Evolutionary conservation across 1,140 invertebrate genomes (phyloP).

Genomic region (Andrena cerasifolii): DNA sequence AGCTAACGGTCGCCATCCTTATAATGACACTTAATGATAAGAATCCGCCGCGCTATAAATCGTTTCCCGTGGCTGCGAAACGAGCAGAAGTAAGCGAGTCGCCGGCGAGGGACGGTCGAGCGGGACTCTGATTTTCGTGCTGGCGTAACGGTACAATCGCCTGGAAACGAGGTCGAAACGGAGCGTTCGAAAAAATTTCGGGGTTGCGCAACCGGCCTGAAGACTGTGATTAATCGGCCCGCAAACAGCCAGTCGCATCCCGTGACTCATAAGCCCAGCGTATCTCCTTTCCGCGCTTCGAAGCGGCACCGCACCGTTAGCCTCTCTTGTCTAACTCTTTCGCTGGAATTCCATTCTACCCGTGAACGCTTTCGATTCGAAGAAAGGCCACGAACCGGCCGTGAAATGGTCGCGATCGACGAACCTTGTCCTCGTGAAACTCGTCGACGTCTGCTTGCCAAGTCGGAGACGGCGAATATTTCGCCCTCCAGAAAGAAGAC

Average conservation of each 20-base stretch:
- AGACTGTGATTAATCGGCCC: slow-evolving; percentile 30
- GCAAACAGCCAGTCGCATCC: slow-evolving; percentile 1
- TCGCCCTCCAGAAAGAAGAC: too few species aligned
- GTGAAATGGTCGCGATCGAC: too few species aligned
- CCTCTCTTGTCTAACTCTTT: background rate
- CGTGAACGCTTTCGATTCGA: background rate
- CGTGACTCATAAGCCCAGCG: background rate
- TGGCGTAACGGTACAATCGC: slow-evolving; percentile 52
- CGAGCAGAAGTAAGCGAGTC: background rate
- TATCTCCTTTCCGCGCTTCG: background rate
- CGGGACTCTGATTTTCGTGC: slow-evolving; percentile 26
- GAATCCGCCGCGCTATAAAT: slow-evolving; percentile 8
- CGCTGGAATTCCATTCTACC: background rate
- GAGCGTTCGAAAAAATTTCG: slow-evolving; percentile 49
- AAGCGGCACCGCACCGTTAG: slow-evolving; percentile 1
- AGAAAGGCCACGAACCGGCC: background rate
- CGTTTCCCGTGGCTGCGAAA: slow-evolving; percentile 22
- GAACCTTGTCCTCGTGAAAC: too few species aligned
- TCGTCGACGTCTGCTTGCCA: too few species aligned
- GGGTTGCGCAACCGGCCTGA: slow-evolving; percentile 24
- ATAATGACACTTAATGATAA: slow-evolving; percentile 3
- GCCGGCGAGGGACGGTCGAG: slow-evolving; percentile 16
- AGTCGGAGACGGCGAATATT: too few species aligned
- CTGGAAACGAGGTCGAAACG: slow-evolving; percentile 41
- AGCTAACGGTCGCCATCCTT: background rate